Base-by-base conservation (phyloP, 1,140 invertebrate genomes). In the Cherax destructor region DNA sequence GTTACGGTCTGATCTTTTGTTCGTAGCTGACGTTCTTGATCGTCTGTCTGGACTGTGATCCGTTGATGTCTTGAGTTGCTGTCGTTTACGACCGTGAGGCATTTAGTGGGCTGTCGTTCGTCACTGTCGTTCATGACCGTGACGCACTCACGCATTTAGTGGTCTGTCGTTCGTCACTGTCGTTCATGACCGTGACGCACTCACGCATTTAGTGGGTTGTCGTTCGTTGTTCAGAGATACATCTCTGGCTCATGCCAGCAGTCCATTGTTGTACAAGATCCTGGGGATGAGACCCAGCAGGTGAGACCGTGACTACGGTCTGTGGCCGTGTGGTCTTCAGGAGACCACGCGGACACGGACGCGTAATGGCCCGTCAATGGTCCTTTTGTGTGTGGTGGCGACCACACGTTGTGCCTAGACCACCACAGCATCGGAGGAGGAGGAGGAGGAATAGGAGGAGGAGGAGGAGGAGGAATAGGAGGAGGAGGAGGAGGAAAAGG, bases 381-480 rank as follows among this genome's bases (percentile, higher is more conserved):
- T 79, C 85, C 85, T 87, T 87, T 87, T 87, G 85, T 87, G 85
- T 78, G 85, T 87, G 74, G 85, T 87, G 85, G 85, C 76, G 85
- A 65, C 49, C 76, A 79, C 85, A 74, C 52, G 85, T 69, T 50
- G 85, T 77, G 85, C 52, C 59, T 41, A 24, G 52, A 78, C 85
- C 85, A 87, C 85, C 85, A 61, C 47, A 10, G 16, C 85, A 52
- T 3, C 72, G 74, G 79, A 50, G 21, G 74, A 47, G 59, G 61
- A 83, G 49, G 80, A 83, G n/a, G 41, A 83, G 50, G 61, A 4
- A 16, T n/a, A n/a, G n/a, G n/a, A 16, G 18, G 61, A 65, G 61
- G 61, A 65, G 61, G 16, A 10, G 61, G 61, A 65, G 61, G 61
- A 16, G 61, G 61, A 18, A 56, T n/a, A 10, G 72, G 61, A 21